Base-by-base conservation (phyloP, 2,888 invertebrate species). In the Drosophila paranaensis region DNA sequence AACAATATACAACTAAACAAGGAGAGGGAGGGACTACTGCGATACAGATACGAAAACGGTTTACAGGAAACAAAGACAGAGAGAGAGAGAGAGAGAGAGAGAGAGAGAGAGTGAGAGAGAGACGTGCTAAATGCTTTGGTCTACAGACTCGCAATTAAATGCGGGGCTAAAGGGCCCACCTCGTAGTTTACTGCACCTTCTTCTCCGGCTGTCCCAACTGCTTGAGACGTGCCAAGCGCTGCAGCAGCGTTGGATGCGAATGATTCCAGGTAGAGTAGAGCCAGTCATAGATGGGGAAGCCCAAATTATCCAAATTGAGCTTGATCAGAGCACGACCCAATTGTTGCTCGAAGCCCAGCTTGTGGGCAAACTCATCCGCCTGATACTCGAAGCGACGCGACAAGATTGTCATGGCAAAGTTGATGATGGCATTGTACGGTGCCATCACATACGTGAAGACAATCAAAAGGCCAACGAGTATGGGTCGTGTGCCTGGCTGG, bases 171-270 rank as follows among this genome's bases (percentile, higher is more conserved):
- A 33, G 35, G 6, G 50, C 50, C 33, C 35, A 35, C 8, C 35
- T 20, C 33, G 3, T 50, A 13, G 2, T 54, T 82, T 87, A 77
- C 60, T 78, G 62, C 39, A 27, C 27, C 33, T 71, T 71, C 61
- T 86, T 86, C 55, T 69, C 62, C 30, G 42, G 14, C 33, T 65
- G 51, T 51, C 72, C 73, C 40, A 90, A 60, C 65, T 91, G 77
- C 46, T 90, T 88, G 14, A 93, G 81, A 33, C 92, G 87, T 46
- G 94, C 95, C 79, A 99, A 94, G 90, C 99, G 94, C 92, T 99
- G 98, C 69, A 99, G 94, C 33, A 99, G 93, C n/a, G 99, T 98
- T 61, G 99, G 99, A 94, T 99, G 99, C 4, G 97, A 98, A 93
- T 98, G 98, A 93, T 98, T 96, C 97, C 98, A 99, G 45, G 96